Evolutionary conservation across 2,797 vertebrate species (phyloP).

Genomic region (Notolabrus celidotus): DNA sequence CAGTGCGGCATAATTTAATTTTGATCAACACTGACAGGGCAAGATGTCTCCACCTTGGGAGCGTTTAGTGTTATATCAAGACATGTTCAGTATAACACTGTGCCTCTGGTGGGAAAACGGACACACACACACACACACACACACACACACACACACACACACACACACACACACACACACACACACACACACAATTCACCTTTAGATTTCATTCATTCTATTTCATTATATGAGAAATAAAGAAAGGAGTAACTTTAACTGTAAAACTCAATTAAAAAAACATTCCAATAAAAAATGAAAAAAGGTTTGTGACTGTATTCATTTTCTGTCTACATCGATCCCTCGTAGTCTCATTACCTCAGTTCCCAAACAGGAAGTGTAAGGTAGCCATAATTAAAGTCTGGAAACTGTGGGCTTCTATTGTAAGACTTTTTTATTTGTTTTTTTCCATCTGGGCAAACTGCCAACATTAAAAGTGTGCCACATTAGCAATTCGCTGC

Average conservation of each 20-base stretch:
- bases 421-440: background rate
- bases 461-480: background rate
- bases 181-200: background rate
- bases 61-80: constrained; percentile 9
- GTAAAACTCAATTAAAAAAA: no score
- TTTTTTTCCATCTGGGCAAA: background rate
- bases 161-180: background rate
- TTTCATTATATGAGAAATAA: background rate
- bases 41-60: constrained; percentile 40
- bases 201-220: background rate
- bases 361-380: background rate
- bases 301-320: no score
- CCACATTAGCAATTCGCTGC: background rate
- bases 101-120: constrained; percentile 1
- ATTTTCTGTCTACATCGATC: background rate
- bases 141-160: no score
- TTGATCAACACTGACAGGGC: constrained; percentile 61
- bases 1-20: constrained; percentile 64
- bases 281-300: no score
- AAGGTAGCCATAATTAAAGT: background rate
- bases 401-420: background rate
- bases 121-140: no score
- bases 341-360: background rate
- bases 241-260: no score
- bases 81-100: constrained; percentile 3